Evolutionary conservation across 2,797 vertebrate genomes (phyloP).

Genomic region (Bradypus variegatus): DNA sequence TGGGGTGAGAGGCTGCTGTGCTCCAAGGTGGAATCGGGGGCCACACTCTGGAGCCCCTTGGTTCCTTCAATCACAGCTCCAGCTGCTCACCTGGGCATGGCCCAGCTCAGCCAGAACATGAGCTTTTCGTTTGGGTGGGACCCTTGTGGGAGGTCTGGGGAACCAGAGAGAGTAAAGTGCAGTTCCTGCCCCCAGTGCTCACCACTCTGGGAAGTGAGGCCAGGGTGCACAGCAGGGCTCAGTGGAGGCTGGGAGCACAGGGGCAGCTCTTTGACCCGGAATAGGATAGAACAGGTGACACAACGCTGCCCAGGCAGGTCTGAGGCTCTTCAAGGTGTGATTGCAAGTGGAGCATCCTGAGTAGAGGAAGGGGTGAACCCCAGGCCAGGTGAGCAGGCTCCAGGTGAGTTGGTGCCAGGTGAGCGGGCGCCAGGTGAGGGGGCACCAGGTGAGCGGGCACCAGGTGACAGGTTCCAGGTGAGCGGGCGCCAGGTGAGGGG

Average conservation of each 20-base stretch:
- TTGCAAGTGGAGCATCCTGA: background rate
- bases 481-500: too few species aligned
- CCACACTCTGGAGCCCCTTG: background rate
- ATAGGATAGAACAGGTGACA: too few species aligned
- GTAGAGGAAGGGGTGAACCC: too few species aligned
- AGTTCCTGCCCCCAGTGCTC: rapidly evolving
- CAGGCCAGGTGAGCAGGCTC: background rate
- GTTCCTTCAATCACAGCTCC: too few species aligned
- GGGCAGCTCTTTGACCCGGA: background rate
- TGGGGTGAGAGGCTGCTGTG: background rate
- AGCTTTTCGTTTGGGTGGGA: background rate
- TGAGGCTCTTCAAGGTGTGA: background rate
- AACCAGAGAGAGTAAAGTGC: background rate
- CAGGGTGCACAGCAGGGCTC: background rate
- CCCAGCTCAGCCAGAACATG: rapidly evolving
- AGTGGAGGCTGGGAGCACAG: background rate
- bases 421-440: too few species aligned
- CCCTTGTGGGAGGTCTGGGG: too few species aligned
- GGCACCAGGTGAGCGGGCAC: too few species aligned
- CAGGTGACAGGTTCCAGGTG: too few species aligned
- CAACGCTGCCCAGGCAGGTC: too few species aligned
- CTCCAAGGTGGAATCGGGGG: background rate
- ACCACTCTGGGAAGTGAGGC: background rate
- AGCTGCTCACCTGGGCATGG: rapidly evolving
- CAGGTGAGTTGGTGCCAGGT: background rate